Evolutionary conservation across 2,113 vertebrate genomes (phyloP), one percentile per base, ranked within the genome.

Genomic region (Pungitius pungitius): DNA sequence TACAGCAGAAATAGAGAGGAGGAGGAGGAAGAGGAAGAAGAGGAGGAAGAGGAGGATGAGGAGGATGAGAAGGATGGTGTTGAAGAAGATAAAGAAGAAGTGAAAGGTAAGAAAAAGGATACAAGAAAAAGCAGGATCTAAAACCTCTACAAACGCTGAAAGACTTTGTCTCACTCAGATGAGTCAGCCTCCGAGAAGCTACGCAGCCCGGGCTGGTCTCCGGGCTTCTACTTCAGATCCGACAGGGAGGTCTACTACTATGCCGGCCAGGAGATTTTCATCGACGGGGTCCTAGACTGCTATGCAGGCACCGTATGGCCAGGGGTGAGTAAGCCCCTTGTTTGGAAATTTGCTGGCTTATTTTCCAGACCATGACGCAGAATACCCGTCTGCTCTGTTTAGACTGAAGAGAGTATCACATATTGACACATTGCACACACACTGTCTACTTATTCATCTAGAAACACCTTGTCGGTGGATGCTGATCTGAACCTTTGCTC

Each of bases 261-360:
- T 3, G 87, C 47, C 0, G 92, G 87, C 6, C 76, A 91, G 24
- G 62, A 93, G 57, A 93, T 93, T 42, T 6, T 49, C n/a, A 92
- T 93, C 26, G 26, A 80, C 37, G 87, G 88, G 45, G 88, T 59
- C 49, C 47, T 92, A 5, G 92, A 93, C 70, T 90, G 88, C 2
- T 91, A 22, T 22, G 90, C 85, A 20, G 87, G 87, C 54, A 87
- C 75, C 73, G 90, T 90, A 61, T 93, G 90, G 92, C 93, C 92
- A 0, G 92, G 35, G 37, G 92, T 94, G 56, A 91, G 92, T 73
- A n/a, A 20, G 4, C 5, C 13, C 11, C 17, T 33, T 62, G 69
- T 45, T 12, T 22, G 3, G 3, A 7, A 6, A 54, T 54, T 54
- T 14, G 20, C 14, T 45, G 11, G 4, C 17, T 57, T 3, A 27